These are phyloP conservation scores for Cheirogaleus major DNA, from an alignment of 2,797 vertebrate species.

Conservation along the genomic window DNA sequence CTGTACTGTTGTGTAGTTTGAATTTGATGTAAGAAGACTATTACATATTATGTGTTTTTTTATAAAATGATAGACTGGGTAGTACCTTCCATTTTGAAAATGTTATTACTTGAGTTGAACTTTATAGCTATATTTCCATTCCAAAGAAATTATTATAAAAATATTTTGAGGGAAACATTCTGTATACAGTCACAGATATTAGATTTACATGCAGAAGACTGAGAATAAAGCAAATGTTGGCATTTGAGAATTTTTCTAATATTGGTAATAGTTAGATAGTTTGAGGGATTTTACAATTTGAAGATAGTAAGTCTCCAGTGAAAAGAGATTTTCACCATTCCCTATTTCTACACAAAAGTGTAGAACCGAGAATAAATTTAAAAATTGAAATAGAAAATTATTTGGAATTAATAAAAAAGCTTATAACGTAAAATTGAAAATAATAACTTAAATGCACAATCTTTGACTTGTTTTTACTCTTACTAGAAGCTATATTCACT, in stretches of 20 bases:
- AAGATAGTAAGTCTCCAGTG: not conserved
- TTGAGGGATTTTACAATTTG: not conserved
- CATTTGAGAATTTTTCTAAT: not conserved
- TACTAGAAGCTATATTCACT: not conserved
- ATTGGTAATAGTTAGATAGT: not conserved
- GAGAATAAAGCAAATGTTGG: not conserved
- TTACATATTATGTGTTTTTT: not conserved
- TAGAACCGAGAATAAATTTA: not conserved
- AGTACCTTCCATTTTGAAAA: not conserved
- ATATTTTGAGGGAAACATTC: not conserved
- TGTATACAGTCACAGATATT: not conserved
- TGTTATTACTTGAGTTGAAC: not conserved
- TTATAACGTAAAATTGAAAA: not conserved
- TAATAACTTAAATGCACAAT: not conserved
- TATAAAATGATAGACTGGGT: not conserved
- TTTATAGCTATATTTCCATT: not conserved
- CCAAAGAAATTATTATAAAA: not conserved
- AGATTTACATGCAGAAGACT: not conserved
- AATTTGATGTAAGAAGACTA: constrained; percentile 14
- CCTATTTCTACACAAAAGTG: not conserved
- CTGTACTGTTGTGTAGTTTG: not conserved
- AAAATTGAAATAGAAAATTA: not conserved
- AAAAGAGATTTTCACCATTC: not conserved
- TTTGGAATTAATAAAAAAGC: not conserved
- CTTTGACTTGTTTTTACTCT: not conserved